Percentiles rank a stretch among this genome's conserved stretches.
Conservation (phyloP, 1,140 invertebrate genomes). For the Drosophila orosa region DNA sequence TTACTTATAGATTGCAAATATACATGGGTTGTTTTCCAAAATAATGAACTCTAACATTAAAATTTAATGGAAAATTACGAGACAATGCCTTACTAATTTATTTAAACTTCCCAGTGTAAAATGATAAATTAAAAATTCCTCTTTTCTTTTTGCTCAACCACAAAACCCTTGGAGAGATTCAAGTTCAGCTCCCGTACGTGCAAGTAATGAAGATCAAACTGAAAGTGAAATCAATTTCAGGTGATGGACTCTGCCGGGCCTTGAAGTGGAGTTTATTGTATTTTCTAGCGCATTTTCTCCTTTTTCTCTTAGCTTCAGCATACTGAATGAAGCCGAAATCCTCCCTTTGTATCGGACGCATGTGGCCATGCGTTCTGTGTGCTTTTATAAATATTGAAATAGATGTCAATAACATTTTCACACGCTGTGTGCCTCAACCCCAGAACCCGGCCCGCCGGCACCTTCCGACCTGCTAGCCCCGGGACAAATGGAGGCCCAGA, state of each 20-base stretch:
- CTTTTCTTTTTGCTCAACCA: background rate
- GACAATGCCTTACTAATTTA: background rate
- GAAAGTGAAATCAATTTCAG: slow-evolving; percentile 12
- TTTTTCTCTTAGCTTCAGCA: slow-evolving; percentile 3
- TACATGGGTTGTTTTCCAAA: background rate
- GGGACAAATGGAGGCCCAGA: slow-evolving; percentile 31
- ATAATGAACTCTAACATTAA: background rate
- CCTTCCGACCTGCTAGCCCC: slow-evolving; percentile 4
- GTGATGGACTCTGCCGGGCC: slow-evolving; percentile 28
- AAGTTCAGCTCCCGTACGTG: background rate
- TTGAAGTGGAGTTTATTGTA: slow-evolving; percentile 5
- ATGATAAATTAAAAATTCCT: background rate
- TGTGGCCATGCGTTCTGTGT: slow-evolving; percentile 16
- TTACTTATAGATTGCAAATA: background rate
- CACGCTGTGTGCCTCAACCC: slow-evolving; percentile 52
- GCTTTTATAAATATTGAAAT: slow-evolving; percentile 79
- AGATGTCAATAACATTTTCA: slow-evolving; percentile 78
- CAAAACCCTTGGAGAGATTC: background rate
- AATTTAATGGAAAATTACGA: background rate
- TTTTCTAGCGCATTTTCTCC: slow-evolving; percentile 1
- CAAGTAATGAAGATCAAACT: background rate
- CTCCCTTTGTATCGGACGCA: slow-evolving; percentile 4
- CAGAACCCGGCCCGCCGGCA: background rate
- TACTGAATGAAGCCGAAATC: slow-evolving; percentile 43
- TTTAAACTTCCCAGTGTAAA: background rate